A percentile compares a stretch with the other conserved stretches of the same genome.
Evolutionary conservation across 1,140 invertebrate species (phyloP).

Genomic region (Stegodyphus mimosarum): DNA sequence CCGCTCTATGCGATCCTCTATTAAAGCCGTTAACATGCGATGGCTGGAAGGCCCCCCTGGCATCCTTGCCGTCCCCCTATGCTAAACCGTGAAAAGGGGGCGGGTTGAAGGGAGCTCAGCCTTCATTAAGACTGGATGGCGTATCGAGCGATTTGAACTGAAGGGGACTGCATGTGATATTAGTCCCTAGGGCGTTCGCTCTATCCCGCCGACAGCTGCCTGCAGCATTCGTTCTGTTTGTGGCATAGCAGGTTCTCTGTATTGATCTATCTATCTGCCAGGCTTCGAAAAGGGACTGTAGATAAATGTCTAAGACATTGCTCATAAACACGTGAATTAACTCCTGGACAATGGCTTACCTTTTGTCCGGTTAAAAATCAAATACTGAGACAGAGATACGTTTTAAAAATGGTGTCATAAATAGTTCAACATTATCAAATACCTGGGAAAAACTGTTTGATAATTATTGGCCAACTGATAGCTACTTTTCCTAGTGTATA

Average conservation of each 20-base stretch:
- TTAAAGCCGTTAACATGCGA: slow-evolving; percentile 54
- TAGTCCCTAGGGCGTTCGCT: slow-evolving; percentile 50
- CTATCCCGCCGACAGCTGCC: slow-evolving; percentile 51
- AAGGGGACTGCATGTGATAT: slow-evolving; percentile 34
- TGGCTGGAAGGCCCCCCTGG: slow-evolving; percentile 1
- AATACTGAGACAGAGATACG: too few relatives aligned
- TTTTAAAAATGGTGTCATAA: too few relatives aligned
- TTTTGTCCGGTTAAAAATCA: background rate
- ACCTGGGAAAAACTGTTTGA: too few relatives aligned
- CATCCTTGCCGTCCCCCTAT: background rate
- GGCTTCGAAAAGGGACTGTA: slow-evolving; percentile 15
- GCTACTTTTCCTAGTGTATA: too few relatives aligned
- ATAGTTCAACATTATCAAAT: too few relatives aligned
- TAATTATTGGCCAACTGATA: too few relatives aligned
- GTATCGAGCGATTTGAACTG: slow-evolving; percentile 54
- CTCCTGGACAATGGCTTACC: background rate
- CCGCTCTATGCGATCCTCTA: slow-evolving; percentile 47
- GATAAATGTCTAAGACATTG: slow-evolving; percentile 24
- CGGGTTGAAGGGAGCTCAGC: background rate
- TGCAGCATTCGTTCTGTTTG: slow-evolving; percentile 36
- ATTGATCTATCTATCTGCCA: slow-evolving; percentile 37
- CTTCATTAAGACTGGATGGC: slow-evolving; percentile 57
- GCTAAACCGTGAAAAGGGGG: slow-evolving; percentile 36
- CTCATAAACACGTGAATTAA: slow-evolving; percentile 23
- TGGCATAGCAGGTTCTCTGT: slow-evolving; percentile 38